Conservation (phyloP, 2,113 vertebrate genomes). For the Colinus virginianus region DNA sequence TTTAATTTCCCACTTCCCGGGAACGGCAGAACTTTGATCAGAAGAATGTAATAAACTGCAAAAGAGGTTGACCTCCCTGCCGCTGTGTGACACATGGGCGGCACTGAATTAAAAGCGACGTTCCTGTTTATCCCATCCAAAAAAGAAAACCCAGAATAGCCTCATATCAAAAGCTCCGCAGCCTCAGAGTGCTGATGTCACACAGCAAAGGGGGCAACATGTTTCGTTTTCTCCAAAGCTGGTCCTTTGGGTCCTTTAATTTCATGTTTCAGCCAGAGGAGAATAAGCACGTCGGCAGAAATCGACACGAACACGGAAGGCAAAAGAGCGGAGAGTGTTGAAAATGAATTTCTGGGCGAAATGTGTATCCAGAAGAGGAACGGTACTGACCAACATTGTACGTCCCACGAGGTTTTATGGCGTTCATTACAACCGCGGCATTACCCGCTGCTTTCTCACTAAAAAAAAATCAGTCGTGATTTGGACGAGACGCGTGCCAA, state of each 20-base stretch:
- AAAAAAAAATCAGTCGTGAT: background rate
- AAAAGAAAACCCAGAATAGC: background rate
- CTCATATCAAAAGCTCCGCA: background rate
- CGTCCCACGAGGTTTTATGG: background rate
- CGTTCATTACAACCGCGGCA: background rate
- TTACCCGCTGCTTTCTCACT: constrained; percentile 44
- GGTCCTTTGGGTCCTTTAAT: background rate
- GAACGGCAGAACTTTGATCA: background rate
- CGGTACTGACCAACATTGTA: background rate
- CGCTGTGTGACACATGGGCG: background rate
- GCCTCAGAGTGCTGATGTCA: background rate
- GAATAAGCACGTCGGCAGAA: background rate
- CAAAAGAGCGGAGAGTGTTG: background rate
- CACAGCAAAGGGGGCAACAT: background rate
- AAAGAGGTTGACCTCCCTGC: background rate
- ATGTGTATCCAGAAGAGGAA: background rate
- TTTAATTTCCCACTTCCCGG: background rate
- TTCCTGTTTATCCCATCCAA: background rate
- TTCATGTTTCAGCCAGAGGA: background rate
- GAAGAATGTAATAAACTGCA: background rate
- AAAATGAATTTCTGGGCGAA: background rate
- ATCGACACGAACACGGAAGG: rapidly evolving
- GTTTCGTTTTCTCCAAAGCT: background rate
- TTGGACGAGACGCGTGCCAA: background rate
- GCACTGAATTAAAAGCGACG: background rate